Conservation (phyloP, 2,888 invertebrate species). For the Pelosia muscerda region DNA sequence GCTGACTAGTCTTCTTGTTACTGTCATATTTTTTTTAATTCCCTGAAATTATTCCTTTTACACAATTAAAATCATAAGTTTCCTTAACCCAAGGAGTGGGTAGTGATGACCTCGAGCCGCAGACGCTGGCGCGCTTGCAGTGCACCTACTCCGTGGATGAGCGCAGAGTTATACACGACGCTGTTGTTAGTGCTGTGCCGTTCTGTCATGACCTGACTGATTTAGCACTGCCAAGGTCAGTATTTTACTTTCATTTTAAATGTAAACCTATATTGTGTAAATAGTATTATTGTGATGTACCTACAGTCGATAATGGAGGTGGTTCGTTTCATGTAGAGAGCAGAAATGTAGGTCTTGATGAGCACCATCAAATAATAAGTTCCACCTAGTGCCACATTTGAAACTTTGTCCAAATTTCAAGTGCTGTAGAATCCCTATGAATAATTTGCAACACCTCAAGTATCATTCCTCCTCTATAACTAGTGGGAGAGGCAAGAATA, state of each 20-base stretch:
- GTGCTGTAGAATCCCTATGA: too few relatives aligned
- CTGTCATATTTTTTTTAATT: too few relatives aligned
- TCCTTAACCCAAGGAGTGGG: conserved; percentile 71
- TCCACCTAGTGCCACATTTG: not conserved
- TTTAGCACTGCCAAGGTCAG: conserved; percentile 67
- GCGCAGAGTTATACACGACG: conserved; percentile 85
- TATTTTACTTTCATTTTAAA: not conserved
- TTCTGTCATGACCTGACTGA: conserved; percentile 68
- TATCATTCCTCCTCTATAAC: too few relatives aligned
- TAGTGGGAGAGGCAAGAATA: too few relatives aligned
- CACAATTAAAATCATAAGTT: conserved; percentile 29
- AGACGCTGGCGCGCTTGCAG: conserved; percentile 70
- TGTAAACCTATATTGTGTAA: not conserved
- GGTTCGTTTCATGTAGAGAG: too few relatives aligned
- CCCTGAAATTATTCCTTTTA: not conserved
- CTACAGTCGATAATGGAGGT: not conserved
- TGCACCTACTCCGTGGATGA: conserved; percentile 84
- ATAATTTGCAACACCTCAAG: too few relatives aligned
- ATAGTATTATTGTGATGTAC: not conserved
- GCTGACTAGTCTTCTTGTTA: too few relatives aligned
- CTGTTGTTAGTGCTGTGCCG: conserved; percentile 75
- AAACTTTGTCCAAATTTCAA: too few relatives aligned
- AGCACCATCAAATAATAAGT: too few relatives aligned
- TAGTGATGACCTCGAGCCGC: conserved; percentile 58
- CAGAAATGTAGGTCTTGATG: not conserved